Percentiles rank a stretch among this genome's conserved stretches.
These are phyloP conservation scores for Phenganax subtilis DNA, from an alignment of 92 coral and sea anemone species.

Conservation along the genomic window DNA sequence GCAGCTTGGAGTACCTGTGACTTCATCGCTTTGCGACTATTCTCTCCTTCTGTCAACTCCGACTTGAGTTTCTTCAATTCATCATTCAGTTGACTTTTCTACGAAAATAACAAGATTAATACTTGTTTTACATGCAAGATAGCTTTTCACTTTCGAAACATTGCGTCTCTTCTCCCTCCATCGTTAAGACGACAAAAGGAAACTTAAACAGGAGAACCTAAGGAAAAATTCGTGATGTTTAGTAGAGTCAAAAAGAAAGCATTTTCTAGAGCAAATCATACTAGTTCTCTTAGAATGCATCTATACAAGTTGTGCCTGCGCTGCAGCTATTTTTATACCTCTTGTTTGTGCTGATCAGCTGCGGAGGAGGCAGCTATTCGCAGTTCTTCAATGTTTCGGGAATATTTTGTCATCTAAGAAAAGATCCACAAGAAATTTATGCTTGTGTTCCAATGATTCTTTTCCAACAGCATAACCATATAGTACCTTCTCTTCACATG, in stretches of 20 bases:
- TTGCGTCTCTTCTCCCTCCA: background rate
- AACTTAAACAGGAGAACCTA: too few species aligned
- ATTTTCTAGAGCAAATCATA: too few species aligned
- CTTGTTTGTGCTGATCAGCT: slow-evolving; percentile 18
- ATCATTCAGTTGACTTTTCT: slow-evolving; percentile 29
- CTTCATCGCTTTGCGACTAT: slow-evolving; percentile 5
- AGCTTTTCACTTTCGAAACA: background rate
- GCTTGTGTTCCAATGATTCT: background rate
- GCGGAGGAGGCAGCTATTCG: slow-evolving; percentile 6
- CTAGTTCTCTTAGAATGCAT: background rate
- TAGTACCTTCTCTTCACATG: slow-evolving; percentile 69
- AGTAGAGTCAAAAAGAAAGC: background rate
- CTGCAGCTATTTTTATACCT: background rate
- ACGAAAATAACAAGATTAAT: background rate
- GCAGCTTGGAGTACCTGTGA: slow-evolving; percentile 2
- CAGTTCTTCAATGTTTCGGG: slow-evolving; percentile 6
- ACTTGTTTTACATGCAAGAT: background rate
- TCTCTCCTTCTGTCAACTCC: slow-evolving; percentile 11
- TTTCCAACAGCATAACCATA: background rate
- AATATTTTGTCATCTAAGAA: slow-evolving; percentile 12
- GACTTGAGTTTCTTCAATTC: slow-evolving; percentile 32
- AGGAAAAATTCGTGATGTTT: too few species aligned
- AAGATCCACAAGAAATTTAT: background rate
- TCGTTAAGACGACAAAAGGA: background rate
- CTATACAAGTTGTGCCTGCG: background rate